Evolutionary conservation across 2,888 invertebrate genomes (phyloP).

Genomic region (Mactromeris polynyma): DNA sequence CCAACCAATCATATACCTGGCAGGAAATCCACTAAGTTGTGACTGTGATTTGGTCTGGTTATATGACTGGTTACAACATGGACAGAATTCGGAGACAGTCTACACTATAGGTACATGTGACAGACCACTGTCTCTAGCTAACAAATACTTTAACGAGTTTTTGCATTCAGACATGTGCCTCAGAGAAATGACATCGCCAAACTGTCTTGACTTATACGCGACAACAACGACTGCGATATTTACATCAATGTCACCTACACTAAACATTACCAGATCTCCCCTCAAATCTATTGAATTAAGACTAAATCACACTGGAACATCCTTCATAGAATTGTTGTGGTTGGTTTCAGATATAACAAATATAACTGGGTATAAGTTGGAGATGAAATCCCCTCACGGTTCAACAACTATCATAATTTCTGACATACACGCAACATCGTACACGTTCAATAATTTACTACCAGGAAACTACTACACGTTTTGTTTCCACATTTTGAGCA

Average conservation of each 20-base stretch:
- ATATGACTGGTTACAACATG: slow-evolving; percentile 87
- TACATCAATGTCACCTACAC: not conserved
- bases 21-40: slow-evolving; percentile 93
- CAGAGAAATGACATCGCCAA: slow-evolving; percentile 22
- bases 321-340: not conserved
- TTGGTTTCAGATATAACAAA: not conserved
- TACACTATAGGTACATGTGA: slow-evolving; percentile 49
- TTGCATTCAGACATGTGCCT: slow-evolving; percentile 53
- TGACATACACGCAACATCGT: not conserved
- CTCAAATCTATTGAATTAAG: not conserved
- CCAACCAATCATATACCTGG: slow-evolving; percentile 88
- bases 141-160: slow-evolving; percentile 44
- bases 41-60: slow-evolving; percentile 94
- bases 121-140: slow-evolving; percentile 47
- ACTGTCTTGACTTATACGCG: slow-evolving; percentile 63
- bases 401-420: not conserved
- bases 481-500: not conserved
- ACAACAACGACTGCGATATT: slow-evolving; percentile 53
- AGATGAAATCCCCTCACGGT: not conserved
- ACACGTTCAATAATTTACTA: not conserved
- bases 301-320: not conserved
- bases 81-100: not conserved
- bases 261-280: not conserved
- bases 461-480: not conserved
- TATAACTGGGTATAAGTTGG: not conserved